Base-by-base conservation (phyloP, 2,797 vertebrate genomes). In the Epinephelus awoara region DNA sequence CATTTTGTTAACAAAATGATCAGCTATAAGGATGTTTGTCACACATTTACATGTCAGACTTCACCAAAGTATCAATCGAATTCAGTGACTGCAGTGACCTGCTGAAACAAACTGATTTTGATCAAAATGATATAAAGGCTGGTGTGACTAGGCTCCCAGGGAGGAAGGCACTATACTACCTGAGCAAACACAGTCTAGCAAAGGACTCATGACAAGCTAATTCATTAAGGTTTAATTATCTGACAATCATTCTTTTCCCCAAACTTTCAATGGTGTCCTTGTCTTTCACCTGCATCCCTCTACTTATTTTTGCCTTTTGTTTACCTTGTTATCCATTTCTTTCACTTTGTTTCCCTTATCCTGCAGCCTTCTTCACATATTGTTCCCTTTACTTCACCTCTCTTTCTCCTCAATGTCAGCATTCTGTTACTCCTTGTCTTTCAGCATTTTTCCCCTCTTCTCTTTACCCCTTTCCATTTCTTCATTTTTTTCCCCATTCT, bases 161-260 rank as follows among this genome's bases (percentile, higher is more conserved):
- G 87, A 87, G 89, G 86, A 89, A 86, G 85, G 87, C 84, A 80
- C 82, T 90, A 88, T 89, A 21, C 13, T 15, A 25, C 7, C n/a
- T 46, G 21, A 23, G 5, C 0, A 14, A 61, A n/a, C 19, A 11
- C 87, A 70, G 78, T 83, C 83, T 80, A 88, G 40, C n/a, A 44
- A 40, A 57, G 67, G 72, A 74, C 79, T 75, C 64, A 83, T 82
- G 78, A 85, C 82, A 86, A 74, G 74, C 84, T 75, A 85, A 87
- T 86, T 88, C 89, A 89, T 91, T 88, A 91, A 91, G 85, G 87
- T 90, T 91, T 89, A 92, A 92, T 90, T 89, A 88, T 85, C 88
- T 91, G 89, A 91, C 89, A 90, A 89, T 88, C 83, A 88, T 81
- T 86, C 82, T 77, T 72, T 23, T 56, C 4, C 6, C 5, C 14